phyloP scores from a whole-genome alignment of 2,888 invertebrate genomes.

The Cheilosia vernalis region DNA sequence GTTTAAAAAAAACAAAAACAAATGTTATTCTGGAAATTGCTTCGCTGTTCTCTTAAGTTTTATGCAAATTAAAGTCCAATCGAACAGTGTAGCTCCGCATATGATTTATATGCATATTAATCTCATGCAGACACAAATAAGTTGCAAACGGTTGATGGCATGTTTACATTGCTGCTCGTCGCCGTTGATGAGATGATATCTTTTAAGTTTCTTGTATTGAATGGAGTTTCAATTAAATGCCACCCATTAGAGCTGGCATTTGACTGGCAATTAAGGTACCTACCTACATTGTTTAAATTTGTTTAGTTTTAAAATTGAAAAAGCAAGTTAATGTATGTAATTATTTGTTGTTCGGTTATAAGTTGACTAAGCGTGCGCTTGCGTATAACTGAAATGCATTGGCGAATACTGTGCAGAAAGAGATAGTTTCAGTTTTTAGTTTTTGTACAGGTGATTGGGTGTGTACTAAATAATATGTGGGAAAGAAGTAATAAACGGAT shows the following conservation, averaged over 20 bases:
- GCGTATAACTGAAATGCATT: not conserved
- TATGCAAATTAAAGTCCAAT: constrained; percentile 1
- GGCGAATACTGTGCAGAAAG: not conserved
- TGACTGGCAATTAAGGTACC: constrained; percentile 34
- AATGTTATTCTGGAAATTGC: too few relatives aligned
- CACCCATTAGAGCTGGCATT: constrained; percentile 61
- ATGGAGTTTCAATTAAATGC: constrained; percentile 50
- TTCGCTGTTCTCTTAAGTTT: not conserved
- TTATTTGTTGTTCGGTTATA: constrained; percentile 14
- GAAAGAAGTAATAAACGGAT: not conserved
- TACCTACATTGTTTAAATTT: constrained; percentile 41
- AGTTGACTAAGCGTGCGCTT: not conserved
- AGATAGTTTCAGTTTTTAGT: not conserved
- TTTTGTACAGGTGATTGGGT: not conserved
- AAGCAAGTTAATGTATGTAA: constrained; percentile 14
- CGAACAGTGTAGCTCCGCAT: constrained; percentile 6
- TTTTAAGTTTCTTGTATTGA: constrained; percentile 49
- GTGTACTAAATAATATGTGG: not conserved
- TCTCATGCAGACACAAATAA: constrained; percentile 32
- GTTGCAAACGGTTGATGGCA: constrained; percentile 18
- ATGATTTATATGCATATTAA: constrained; percentile 21
- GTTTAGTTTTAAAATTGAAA: constrained; percentile 3
- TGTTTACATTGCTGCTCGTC: constrained; percentile 34
- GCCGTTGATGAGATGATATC: constrained; percentile 48
- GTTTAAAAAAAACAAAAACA: too few relatives aligned